A percentile compares a stretch with the other conserved stretches of the same genome.
These are phyloP conservation scores for Oithona nana DNA, from an alignment of 2,888 invertebrate genomes.

Conservation along the genomic window DNA sequence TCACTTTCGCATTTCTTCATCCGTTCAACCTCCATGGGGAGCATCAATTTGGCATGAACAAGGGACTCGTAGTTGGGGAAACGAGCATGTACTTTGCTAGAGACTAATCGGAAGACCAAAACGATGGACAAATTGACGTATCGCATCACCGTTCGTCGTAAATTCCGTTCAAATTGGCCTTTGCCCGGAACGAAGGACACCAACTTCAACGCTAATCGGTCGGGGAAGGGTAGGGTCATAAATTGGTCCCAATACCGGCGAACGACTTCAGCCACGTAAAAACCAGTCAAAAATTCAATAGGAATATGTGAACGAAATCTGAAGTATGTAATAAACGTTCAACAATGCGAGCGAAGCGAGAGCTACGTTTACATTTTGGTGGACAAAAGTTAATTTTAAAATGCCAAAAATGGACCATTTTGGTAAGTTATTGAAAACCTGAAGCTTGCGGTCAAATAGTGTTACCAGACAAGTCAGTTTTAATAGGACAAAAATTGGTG, in stretches of 20 bases:
- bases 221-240: conserved; percentile 11
- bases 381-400: no score
- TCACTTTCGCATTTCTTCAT: conserved; percentile 10
- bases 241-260: conserved; percentile 13
- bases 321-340: no score
- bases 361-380: no score
- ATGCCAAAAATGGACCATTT: no score
- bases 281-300: conserved; percentile 10
- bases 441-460: no score
- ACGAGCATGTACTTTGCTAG: conserved; percentile 19
- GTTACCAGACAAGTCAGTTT: no score
- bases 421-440: no score
- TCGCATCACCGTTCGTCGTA: conserved; percentile 21
- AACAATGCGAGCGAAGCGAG: no score
- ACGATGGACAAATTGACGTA: conserved; percentile 19
- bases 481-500: no score
- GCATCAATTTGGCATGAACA: conserved; percentile 11
- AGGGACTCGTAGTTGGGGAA: conserved; percentile 18
- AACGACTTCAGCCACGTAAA: conserved; percentile 13
- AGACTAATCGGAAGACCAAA: conserved; percentile 18
- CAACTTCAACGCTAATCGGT: conserved; percentile 3
- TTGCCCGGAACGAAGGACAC: conserved; percentile 12
- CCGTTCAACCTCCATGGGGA: conserved; percentile 11
- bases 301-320: conserved; percentile 10
- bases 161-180: conserved; percentile 15